Base-by-base conservation (phyloP, 2,888 invertebrate genomes). In the Palloptera scutellata region DNA sequence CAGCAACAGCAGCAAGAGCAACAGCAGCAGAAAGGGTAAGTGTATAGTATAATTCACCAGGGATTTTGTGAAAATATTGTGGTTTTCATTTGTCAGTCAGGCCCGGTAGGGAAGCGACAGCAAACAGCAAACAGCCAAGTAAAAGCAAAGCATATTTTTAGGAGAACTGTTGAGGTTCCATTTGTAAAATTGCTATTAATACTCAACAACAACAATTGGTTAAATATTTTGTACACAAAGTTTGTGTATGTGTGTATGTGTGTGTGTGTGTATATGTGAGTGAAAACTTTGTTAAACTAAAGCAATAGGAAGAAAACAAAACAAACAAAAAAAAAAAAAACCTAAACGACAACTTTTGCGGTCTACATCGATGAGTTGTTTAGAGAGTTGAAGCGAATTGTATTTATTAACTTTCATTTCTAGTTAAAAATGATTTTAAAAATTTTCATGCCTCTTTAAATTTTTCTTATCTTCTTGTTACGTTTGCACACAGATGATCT, bases 11-110 rank as follows among this genome's bases (percentile, higher is more conserved):
- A 64, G 11, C 8, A 45, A 30, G 12, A 8, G n/a, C 12, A 53
- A 17, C 17, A 19, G 19, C 12, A 12, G 54, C 20, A 17, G 17
- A n/a, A 19, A 6, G 12, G 54, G 54, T 10, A 19, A 54, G 17
- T 54, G 54, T 17, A 12, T 2, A 17, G 6, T 15, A 12, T 17
- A 19, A 19, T 4, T 3, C 5, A 15, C 3, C 12, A 15, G 15
- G 48, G 48, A 13, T 13, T n/a, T 0, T 48, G 48, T 15, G 15
- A 13, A 45, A 45, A 45, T 48, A 48, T 48, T 48, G 48, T 48
- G 48, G 48, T 48, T 48, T 48, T 48, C 48, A 48, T 48, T 48
- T 48, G 48, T 48, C 48, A 59, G 59, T 52, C 52, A 59, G 59
- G 42, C 52, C 15, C 48, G 48, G n/a, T n/a, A 48, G 59, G 43